Evolutionary conservation across 2,113 vertebrate genomes (phyloP).

Genomic region (Prietella phreatophila): DNA sequence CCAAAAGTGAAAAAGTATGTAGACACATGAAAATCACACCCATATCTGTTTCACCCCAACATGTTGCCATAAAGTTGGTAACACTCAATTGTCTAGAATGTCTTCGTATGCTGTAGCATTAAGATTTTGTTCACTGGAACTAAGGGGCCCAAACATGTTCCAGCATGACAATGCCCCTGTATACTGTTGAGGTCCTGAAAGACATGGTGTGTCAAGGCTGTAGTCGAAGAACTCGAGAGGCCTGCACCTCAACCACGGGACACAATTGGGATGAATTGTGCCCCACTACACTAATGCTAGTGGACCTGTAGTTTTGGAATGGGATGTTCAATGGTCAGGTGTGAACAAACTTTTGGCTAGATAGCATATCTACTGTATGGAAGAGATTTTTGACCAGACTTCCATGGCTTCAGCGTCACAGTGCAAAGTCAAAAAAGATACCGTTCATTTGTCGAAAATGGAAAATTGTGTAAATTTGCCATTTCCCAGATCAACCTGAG

Average conservation of each 20-base stretch:
- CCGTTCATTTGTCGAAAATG: background rate
- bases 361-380: background rate
- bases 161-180: background rate
- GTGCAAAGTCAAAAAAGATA: background rate
- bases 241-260: background rate
- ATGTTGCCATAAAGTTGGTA: background rate
- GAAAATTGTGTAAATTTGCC: conserved; percentile 3
- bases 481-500: background rate
- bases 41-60: background rate
- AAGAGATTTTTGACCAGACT: background rate
- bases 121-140: background rate
- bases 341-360: background rate
- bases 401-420: background rate
- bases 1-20: background rate
- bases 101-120: background rate
- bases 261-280: no score
- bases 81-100: background rate
- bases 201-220: background rate
- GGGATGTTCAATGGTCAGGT: background rate
- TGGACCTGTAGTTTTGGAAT: background rate
- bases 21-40: background rate
- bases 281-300: background rate
- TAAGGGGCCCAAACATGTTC: background rate
- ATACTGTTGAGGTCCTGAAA: background rate
- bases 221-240: background rate